Evolutionary conservation across 2,888 invertebrate species (phyloP).

Genomic region (Hemithea aestivaria): DNA sequence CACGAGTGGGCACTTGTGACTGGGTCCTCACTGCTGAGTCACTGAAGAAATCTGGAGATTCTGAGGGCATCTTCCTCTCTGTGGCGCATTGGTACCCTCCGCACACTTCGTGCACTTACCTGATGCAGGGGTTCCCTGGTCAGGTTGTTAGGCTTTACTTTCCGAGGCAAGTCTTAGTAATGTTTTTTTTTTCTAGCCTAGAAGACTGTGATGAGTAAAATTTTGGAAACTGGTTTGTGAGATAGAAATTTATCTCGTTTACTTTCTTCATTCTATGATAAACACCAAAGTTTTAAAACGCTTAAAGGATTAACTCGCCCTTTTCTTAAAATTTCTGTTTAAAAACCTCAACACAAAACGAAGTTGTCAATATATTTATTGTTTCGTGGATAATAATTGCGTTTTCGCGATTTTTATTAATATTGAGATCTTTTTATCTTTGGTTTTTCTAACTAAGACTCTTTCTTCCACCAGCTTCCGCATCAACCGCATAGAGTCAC

Average conservation of each 20-base stretch:
- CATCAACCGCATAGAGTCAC: conserved; percentile 93
- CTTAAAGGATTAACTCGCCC: no score
- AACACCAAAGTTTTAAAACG: no score
- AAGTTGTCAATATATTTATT: no score
- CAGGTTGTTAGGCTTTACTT: conserved; percentile 94
- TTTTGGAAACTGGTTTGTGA: background rate
- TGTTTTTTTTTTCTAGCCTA: background rate
- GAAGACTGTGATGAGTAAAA: background rate
- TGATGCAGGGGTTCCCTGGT: conserved; percentile 91
- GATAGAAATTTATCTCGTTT: background rate
- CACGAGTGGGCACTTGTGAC: conserved; percentile 91
- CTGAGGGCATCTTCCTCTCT: conserved; percentile 93
- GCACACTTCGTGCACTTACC: conserved; percentile 93
- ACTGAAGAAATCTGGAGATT: conserved; percentile 86
- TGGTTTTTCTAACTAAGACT: no score
- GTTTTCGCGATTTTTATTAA: no score
- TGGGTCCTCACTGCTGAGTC: conserved; percentile 92
- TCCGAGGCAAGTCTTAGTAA: conserved; percentile 82
- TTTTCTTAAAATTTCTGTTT: no score
- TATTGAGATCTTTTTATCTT: no score
- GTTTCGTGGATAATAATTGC: no score
- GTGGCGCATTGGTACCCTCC: conserved; percentile 97
- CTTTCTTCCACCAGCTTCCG: conserved; percentile 81
- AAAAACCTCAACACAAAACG: no score
- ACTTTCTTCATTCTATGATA: no score